Percentiles rank a stretch among this genome's conserved stretches.
Evolutionary conservation across 2,888 invertebrate genomes (phyloP).

Genomic region (Pogonocherus hispidulus): DNA sequence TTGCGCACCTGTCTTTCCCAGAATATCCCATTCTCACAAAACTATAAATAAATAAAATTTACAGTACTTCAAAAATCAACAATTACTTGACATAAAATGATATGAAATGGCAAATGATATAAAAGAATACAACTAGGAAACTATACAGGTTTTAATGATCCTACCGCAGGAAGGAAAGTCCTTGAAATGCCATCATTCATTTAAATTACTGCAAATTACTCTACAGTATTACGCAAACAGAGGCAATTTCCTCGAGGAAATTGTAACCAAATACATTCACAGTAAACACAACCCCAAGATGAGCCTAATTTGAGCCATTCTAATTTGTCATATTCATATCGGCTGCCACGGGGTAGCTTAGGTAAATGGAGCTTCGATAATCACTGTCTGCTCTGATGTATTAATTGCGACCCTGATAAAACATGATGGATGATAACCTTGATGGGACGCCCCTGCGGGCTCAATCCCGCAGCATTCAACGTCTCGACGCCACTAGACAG

Average conservation of each 20-base stretch:
- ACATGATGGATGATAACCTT: conserved; percentile 47
- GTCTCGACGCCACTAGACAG: conserved; percentile 56
- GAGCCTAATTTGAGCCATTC: conserved; percentile 18
- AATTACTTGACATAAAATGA: too few species aligned
- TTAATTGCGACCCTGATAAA: conserved; percentile 43
- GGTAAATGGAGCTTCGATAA: conserved; percentile 22
- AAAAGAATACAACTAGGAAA: too few species aligned
- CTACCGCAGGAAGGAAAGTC: too few species aligned
- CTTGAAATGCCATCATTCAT: too few species aligned
- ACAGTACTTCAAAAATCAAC: too few species aligned
- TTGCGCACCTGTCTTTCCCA: too few species aligned
- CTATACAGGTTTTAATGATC: too few species aligned
- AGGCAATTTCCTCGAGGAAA: background rate
- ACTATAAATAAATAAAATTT: too few species aligned
- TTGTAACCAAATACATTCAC: conserved; percentile 3
- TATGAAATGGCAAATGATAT: too few species aligned
- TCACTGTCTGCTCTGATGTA: conserved; percentile 27
- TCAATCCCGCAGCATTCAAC: conserved; percentile 33
- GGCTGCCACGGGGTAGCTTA: conserved; percentile 8
- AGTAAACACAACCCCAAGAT: background rate
- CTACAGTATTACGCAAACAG: background rate
- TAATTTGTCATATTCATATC: conserved; percentile 33
- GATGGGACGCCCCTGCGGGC: conserved; percentile 47
- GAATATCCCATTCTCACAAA: too few species aligned
- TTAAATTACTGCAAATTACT: too few species aligned